Evolutionary conservation across 1,140 invertebrate species (phyloP), one percentile per base, ranked within the genome.

Genomic region (Magallana ariakensis): DNA sequence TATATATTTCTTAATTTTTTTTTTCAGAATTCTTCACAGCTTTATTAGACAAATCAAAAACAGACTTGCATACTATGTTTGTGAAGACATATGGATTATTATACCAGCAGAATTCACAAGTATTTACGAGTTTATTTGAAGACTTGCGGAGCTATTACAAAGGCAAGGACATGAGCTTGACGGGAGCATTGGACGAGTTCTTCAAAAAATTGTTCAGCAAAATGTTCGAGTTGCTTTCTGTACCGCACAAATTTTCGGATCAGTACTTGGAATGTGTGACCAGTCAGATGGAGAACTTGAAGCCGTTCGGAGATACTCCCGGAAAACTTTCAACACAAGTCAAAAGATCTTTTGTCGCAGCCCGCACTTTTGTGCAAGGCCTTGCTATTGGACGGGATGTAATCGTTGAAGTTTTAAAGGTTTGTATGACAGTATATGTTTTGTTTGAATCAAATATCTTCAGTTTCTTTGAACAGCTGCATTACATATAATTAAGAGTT

Each of bases 261-360:
- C 96, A 96, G 90, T 97, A 98, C 93, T 94, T 98, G 89, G 96
- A 96, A 33, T 99, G 98, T 94, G 97, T 99, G 57, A 97, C 96
- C 86, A 96, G 97, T 90, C 96, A 98, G 91, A 99, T 99, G 98
- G 96, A 97, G 80, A 97, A 98, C 86, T 96, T 99, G 93, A 97
- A 98, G 92, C 98, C 98, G 0, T 99, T 99, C 93, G 98, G 98
- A 3, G 98, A 99, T 94, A 97, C 98, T 26, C 98, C 98, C 0
- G 96, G 97, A 90, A 99, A 98, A 95, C 95, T 99, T 19, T 97
- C 97, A 0, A 95, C 97, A 16, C 98, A 99, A 94, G 96, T 99
- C 75, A 97, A 97, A 92, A 95, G 98, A 56, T 98, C 98, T 0
- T 99, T 99, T 95, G 97, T 99, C 16, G 98, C 98, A 0, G 98